Percentiles rank a stretch among this genome's conserved stretches.
These are phyloP conservation scores for Ophioninae sp. DNA, from an alignment of 2,888 invertebrate species.

Conservation along the genomic window DNA sequence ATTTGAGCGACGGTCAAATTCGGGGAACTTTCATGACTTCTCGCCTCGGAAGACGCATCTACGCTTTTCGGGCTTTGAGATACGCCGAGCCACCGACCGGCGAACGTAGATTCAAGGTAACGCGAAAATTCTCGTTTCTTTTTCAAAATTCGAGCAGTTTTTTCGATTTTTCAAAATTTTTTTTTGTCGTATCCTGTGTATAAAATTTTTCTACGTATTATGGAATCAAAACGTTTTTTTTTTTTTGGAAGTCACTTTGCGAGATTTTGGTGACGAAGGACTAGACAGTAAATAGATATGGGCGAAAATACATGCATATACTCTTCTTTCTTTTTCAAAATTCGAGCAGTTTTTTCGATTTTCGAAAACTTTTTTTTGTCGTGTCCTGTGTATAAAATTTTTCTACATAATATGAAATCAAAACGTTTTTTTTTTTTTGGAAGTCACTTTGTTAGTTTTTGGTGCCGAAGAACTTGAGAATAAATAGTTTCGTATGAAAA, in stretches of 20 bases:
- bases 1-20: conserved; percentile 67
- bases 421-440: too few species aligned
- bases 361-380: background rate
- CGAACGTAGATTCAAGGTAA: conserved; percentile 70
- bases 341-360: background rate
- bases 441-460: background rate
- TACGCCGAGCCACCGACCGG: conserved; percentile 72
- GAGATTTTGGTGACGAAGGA: too few species aligned
- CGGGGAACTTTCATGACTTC: conserved; percentile 69
- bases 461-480: background rate
- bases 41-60: conserved; percentile 69
- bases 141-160: background rate
- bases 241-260: too few species aligned
- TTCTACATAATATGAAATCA: too few species aligned
- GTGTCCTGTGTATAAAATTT: background rate
- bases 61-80: conserved; percentile 71
- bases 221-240: too few species aligned
- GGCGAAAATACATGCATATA: background rate
- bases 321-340: background rate
- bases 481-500: background rate
- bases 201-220: too few species aligned
- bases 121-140: background rate
- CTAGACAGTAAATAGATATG: too few species aligned
- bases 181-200: too few species aligned
- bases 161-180: too few species aligned